Percentiles rank a stretch among this genome's conserved stretches.
Conservation (phyloP, 2,797 vertebrate genomes). For the Megalops cyprinoides region DNA sequence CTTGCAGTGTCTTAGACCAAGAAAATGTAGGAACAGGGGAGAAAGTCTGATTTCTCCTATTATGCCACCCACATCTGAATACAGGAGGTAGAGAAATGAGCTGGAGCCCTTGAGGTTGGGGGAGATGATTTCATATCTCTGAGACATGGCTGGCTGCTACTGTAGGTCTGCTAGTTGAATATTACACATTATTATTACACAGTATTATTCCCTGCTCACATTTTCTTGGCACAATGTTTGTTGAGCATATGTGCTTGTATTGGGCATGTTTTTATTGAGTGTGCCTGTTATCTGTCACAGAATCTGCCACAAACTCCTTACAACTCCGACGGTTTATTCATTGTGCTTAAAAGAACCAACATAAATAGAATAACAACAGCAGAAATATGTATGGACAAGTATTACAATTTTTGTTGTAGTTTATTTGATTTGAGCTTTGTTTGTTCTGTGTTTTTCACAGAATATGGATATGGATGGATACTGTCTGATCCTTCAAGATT, state of each 20-base stretch:
- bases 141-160: background rate
- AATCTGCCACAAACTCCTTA: background rate
- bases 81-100: background rate
- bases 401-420: background rate
- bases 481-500: background rate
- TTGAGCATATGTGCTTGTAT: too few relatives aligned
- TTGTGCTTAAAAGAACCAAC: too few relatives aligned
- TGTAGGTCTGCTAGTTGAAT: background rate
- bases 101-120: background rate
- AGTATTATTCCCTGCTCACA: too few relatives aligned
- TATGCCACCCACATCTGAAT: background rate
- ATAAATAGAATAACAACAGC: background rate
- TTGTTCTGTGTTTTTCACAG: background rate
- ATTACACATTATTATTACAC: background rate
- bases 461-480: background rate
- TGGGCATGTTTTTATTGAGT: background rate
- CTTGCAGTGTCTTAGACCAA: too few relatives aligned
- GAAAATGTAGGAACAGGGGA: background rate
- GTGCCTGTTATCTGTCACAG: background rate
- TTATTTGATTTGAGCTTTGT: background rate
- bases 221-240: too few relatives aligned
- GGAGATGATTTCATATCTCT: conserved; percentile 6
- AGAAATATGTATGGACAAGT: background rate
- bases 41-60: background rate
- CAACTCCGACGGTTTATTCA: too few relatives aligned